phyloP scores from a whole-genome alignment of 2,113 vertebrate genomes.

The Otocyon megalotis region DNA sequence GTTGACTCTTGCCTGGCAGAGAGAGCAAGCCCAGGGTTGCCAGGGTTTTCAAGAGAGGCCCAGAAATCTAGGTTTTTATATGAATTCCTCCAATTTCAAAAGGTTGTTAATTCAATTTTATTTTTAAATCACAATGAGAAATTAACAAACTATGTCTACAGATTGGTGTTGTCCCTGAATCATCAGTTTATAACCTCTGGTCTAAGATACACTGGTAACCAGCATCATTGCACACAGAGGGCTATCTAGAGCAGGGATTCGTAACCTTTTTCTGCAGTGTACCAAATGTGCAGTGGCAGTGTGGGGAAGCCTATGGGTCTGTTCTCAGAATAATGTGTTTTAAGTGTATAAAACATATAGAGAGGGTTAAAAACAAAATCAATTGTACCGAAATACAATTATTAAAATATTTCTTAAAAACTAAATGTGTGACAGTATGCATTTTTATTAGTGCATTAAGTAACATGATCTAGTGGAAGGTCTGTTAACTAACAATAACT shows the following conservation, averaged over 20 bases:
- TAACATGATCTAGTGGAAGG: not conserved
- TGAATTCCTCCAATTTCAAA: not conserved
- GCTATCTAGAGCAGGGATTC: not conserved
- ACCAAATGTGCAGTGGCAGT: not conserved
- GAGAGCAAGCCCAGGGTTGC: not conserved
- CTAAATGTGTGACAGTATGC: not conserved
- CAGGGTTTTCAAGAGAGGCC: not conserved
- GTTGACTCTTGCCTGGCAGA: not conserved
- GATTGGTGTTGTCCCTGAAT: not conserved
- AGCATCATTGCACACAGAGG: not conserved
- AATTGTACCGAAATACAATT: not conserved
- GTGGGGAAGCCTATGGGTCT: not conserved
- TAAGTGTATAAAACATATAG: not conserved
- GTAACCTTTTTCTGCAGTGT: not conserved
- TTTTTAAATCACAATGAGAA: not conserved
- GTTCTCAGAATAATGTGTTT: not conserved
- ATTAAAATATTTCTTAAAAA: conserved; percentile 2
- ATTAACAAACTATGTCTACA: not conserved
- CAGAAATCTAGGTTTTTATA: not conserved
- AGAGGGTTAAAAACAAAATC: not conserved
- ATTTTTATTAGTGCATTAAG: conserved; percentile 22
- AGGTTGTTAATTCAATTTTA: not conserved
- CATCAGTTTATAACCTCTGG: not conserved
- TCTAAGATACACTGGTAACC: not conserved
- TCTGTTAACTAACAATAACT: not conserved